Evolutionary conservation across 2,797 vertebrate species (phyloP).

Genomic region (Oceanodroma leucorhoa): DNA sequence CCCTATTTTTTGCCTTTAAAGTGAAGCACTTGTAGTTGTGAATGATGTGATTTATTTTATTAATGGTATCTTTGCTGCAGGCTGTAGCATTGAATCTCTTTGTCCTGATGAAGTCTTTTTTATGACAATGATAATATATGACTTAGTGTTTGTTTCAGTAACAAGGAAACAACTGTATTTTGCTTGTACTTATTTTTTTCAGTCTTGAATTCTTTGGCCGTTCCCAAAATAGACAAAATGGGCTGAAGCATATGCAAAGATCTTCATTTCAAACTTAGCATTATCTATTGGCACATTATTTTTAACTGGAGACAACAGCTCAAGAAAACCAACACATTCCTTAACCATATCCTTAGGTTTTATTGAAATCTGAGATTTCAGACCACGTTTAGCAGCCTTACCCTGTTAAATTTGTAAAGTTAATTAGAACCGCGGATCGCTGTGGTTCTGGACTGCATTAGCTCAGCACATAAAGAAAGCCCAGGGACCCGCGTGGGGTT

Average conservation of each 20-base stretch:
- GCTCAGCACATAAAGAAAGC: not conserved
- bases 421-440: not conserved
- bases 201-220: not conserved
- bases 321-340: not conserved
- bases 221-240: not conserved
- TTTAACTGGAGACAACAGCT: not conserved
- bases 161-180: constrained; percentile 36
- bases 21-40: constrained; percentile 30
- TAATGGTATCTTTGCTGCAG: constrained; percentile 60
- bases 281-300: not conserved
- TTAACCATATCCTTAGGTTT: not conserved
- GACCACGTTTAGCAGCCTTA: not conserved
- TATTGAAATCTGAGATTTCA: not conserved
- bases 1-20: constrained; percentile 48
- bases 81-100: constrained; percentile 31
- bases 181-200: not conserved
- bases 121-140: constrained; percentile 47
- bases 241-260: not conserved
- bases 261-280: not conserved
- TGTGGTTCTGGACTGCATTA: not conserved
- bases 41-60: constrained; percentile 63
- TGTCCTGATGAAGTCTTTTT: constrained; percentile 26
- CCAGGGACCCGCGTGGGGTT: not conserved
- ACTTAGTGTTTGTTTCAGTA: constrained; percentile 26
- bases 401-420: not conserved